Evolutionary conservation across 1,140 invertebrate species (phyloP), one percentile per base, ranked within the genome.

Genomic region (Proales similis): DNA sequence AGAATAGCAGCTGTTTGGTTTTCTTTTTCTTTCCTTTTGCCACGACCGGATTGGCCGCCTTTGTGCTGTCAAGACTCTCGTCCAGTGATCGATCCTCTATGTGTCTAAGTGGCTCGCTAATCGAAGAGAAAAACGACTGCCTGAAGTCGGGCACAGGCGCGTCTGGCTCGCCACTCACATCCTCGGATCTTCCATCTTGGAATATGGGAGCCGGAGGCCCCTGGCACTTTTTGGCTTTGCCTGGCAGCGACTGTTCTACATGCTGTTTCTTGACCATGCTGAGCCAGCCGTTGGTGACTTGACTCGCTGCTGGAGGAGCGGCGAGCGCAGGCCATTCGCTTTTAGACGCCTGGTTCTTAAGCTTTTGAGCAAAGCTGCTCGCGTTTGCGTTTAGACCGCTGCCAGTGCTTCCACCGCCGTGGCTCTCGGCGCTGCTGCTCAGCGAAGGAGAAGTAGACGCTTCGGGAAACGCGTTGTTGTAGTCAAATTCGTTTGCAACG

Each of bases 21-120:
- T 57, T 57, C n/a, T 57, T 57, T 57, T 27, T 57, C 45, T 26
- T 57, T 57, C 51, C 45, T 57, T 42, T 57, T 39, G 7, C 45
- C 51, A 42, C 45, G 51, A 22, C 27, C 14, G 11, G 36, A 12
- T 26, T 12, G 17, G 19, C 11, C 29, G 38, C 42, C 49, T 19
- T 33, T 22, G 26, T 9, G 32, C 45, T 27, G 33, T 29, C 11
- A 9, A 3, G 39, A 19, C 26, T 57, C 45, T 0, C 30, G 36
- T 57, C 22, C 22, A 36, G 26, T 19, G 39, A 39, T 30, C 36
- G 39, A 42, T 14, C 30, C 32, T 57, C 51, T 19, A 57, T 19
- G 14, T 42, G 19, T 22, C 45, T 57, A 2, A 57, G 4, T 0
- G 51, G 45, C 20, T 57, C 33, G 7, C 20, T 42, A 12, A 57